Base-by-base conservation (phyloP, 2,888 invertebrate genomes). In the Apocheima hispidaria region DNA sequence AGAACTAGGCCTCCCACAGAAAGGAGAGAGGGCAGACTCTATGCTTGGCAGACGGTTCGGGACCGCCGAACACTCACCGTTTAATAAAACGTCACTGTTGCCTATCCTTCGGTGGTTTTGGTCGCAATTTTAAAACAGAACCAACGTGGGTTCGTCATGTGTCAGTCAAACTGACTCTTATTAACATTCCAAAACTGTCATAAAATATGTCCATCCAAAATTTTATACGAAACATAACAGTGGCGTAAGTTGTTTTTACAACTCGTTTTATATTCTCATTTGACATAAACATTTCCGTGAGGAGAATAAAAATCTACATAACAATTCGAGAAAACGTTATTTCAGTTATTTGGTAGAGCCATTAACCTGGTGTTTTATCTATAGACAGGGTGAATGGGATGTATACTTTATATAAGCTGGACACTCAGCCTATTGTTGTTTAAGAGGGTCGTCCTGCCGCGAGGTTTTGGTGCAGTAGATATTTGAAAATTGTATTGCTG, bases 261-360 rank as follows among this genome's bases (percentile, higher is more conserved):
- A 60, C 55, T 59, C 53, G 46, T 57, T 67, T 67, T 65, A 67
- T 60, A 18, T 51, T 50, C 55, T 50, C 57, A 55, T 60, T 61
- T 36, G 62, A 55, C 60, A 56, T 67, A 62, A 65, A 62, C 40
- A 62, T 61, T 60, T 57, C 60, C 58, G 53, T 51, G 58, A 61
- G 54, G 51, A 33, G 55, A 56, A 56, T 61, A 61, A 52, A 61
- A 63, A 67, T 65, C 60, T 65, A 63, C 65, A 65, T 68, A 53
- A 59, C 60, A 58, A 68, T 67, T 60, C 66, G 38, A 38, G 35
- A 51, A 56, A 58, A 52, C 50, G 55, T 58, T 60, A 60, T 60
- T 46, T 50, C 52, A 58, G 57, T 67, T 50, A 49, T 60, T 54
- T 23, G 21, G 28, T 28, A 20, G 20, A 4, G 38, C 28, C 23